A percentile compares a stretch with the other conserved stretches of the same genome.
phyloP scores from a whole-genome alignment of 2,113 vertebrate genomes.

The Pteropus alecto region DNA sequence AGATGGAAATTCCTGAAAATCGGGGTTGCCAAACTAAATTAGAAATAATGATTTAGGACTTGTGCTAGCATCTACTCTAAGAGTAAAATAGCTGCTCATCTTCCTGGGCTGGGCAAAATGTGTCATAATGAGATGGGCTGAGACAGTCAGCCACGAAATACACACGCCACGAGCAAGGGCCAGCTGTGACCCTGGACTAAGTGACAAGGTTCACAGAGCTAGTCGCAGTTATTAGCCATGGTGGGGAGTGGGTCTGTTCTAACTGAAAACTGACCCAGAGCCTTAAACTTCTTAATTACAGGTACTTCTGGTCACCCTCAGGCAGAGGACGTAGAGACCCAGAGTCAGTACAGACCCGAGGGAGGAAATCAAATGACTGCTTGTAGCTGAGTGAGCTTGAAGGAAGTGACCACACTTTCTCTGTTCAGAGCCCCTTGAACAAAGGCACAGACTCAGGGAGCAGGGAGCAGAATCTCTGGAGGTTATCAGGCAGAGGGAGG shows the following conservation, averaged over 20 bases:
- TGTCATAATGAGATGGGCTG: background rate
- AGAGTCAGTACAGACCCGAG: background rate
- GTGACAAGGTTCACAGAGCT: background rate
- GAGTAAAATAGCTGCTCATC: background rate
- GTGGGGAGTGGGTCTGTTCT: background rate
- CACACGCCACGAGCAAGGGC: background rate
- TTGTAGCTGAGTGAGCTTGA: background rate
- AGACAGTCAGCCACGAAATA: background rate
- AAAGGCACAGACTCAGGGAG: background rate
- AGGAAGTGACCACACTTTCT: background rate
- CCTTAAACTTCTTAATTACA: background rate
- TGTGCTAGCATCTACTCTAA: background rate
- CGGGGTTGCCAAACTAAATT: slow-evolving; percentile 24
- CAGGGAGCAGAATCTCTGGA: background rate
- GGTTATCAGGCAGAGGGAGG: background rate
- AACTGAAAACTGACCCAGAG: background rate
- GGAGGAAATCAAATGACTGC: background rate
- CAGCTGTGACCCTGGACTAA: background rate
- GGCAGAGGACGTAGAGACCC: background rate
- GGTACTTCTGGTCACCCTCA: background rate
- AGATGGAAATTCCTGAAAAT: slow-evolving; percentile 65
- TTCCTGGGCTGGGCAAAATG: background rate
- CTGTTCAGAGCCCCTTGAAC: background rate
- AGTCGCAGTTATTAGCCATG: background rate
- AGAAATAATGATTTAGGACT: slow-evolving; percentile 33